Percentiles rank a stretch among this genome's conserved stretches.
Evolutionary conservation across 2,113 vertebrate genomes (phyloP).

Genomic region (Probosciger aterrimus): DNA sequence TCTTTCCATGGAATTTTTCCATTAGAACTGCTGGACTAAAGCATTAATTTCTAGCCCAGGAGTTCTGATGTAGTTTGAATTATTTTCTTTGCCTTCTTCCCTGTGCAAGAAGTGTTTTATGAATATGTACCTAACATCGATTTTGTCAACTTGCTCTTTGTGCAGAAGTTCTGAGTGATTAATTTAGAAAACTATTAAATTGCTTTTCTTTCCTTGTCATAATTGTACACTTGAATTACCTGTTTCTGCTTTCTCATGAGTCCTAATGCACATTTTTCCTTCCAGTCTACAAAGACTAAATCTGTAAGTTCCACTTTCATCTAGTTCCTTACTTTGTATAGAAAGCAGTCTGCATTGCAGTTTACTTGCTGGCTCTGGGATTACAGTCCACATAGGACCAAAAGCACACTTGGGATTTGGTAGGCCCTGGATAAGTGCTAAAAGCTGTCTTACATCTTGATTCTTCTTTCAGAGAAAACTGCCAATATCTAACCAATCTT

Average conservation of each 20-base stretch:
- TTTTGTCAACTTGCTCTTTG: neutral
- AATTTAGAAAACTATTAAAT: neutral
- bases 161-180: neutral
- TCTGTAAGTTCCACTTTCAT: neutral
- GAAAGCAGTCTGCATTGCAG: neutral
- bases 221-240: neutral
- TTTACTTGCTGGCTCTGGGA: neutral
- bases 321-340: neutral
- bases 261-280: neutral
- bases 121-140: neutral
- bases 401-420: neutral
- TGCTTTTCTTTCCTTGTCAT: neutral
- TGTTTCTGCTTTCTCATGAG: neutral
- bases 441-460: neutral
- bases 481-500: rapidly evolving
- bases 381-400: neutral
- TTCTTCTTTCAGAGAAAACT: neutral
- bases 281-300: neutral
- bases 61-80: neutral
- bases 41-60: neutral
- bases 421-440: neutral
- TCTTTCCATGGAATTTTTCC: neutral
- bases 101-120: neutral
- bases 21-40: neutral
- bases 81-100: neutral